Evolutionary conservation across 2,113 vertebrate genomes (phyloP).

Genomic region (Agelaius tricolor): DNA sequence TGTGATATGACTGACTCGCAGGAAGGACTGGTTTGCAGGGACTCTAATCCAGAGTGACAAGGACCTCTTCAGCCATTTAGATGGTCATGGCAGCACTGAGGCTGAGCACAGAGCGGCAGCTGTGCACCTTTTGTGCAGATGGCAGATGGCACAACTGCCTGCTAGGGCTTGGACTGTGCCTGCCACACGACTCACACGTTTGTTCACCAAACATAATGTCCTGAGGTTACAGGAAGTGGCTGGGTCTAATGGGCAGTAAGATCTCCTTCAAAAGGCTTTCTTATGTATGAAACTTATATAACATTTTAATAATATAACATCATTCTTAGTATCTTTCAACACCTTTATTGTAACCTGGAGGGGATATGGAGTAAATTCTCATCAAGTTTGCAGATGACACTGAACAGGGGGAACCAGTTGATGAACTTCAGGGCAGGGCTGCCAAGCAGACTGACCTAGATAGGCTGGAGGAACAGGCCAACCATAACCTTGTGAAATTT

Average conservation of each 20-base stretch:
- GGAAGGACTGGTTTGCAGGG: neutral
- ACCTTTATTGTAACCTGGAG: neutral
- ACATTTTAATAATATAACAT: neutral
- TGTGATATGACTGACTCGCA: neutral
- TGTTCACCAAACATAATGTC: neutral
- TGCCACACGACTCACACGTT: rapidly evolving
- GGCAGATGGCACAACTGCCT: neutral
- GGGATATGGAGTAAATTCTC: neutral
- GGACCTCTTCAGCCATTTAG: neutral
- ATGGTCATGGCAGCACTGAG: neutral
- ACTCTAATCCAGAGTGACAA: neutral
- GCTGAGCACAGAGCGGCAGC: neutral
- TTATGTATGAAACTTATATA: neutral
- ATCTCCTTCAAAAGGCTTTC: neutral
- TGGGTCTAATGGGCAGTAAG: neutral
- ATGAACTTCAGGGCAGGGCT: neutral
- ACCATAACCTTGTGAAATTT: neutral
- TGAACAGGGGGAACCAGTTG: neutral
- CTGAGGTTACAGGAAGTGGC: neutral
- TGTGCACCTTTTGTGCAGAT: neutral
- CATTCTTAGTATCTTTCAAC: neutral
- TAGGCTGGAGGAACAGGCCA: neutral
- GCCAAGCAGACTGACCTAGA: neutral
- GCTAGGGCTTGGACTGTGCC: neutral
- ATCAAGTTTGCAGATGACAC: neutral